phyloP scores from a whole-genome alignment of 2,797 vertebrate species.

The Gymnothorax javanicus region DNA sequence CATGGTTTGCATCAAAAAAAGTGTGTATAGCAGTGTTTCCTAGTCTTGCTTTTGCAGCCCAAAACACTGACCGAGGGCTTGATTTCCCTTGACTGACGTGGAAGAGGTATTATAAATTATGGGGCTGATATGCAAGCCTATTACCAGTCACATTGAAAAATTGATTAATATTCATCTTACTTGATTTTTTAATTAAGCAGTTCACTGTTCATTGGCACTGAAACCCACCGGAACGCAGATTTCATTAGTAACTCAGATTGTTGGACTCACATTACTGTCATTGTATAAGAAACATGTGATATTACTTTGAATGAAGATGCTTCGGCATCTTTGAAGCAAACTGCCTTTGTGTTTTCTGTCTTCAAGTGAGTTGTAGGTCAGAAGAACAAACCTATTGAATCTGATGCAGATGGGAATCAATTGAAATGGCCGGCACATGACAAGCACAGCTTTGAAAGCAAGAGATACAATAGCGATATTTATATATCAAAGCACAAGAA shows the following conservation, averaged over 20 bases:
- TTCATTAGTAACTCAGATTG: not conserved
- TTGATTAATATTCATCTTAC: not conserved
- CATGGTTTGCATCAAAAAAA: conserved; percentile 58
- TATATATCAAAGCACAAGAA: not conserved
- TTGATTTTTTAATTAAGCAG: not conserved
- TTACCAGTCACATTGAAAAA: not conserved
- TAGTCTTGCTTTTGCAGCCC: not conserved
- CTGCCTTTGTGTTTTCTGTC: not conserved
- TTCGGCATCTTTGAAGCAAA: not conserved
- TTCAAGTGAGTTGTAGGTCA: not conserved
- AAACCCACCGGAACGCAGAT: not conserved
- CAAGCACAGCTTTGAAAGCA: not conserved
- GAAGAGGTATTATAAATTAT: not conserved
- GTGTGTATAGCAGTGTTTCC: conserved; percentile 35
- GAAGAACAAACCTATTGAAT: not conserved
- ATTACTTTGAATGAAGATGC: not conserved
- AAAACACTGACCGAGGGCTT: not conserved
- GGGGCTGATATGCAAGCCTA: not conserved
- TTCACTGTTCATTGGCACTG: not conserved
- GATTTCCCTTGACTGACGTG: not conserved
- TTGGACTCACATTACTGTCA: not conserved
- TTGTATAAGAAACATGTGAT: not conserved
- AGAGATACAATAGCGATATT: too few relatives aligned
- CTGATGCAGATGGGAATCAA: not conserved
- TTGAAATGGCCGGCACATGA: not conserved